These are phyloP conservation scores for Lepilemur septentrionalis DNA, from an alignment of 2,797 vertebrate genomes.

Conservation along the genomic window DNA sequence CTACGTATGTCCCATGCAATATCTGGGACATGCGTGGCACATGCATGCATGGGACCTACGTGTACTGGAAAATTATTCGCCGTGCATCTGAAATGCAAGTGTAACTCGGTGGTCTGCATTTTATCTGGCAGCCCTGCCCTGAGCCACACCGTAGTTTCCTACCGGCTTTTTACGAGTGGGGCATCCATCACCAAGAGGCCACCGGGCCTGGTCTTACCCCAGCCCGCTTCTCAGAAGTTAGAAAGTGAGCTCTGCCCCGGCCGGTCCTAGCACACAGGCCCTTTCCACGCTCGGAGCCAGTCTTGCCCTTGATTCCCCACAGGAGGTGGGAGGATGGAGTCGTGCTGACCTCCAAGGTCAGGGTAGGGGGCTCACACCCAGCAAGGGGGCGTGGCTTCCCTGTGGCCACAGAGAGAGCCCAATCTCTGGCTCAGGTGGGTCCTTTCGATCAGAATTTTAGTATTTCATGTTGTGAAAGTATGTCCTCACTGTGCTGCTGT, in stretches of 20 bases:
- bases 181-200: rapidly evolving
- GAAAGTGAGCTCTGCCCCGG: rapidly evolving
- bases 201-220: background rate
- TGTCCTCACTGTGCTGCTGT: rapidly evolving
- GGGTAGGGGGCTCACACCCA: too few species aligned
- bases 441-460: background rate
- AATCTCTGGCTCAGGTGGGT: background rate
- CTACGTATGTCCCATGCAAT: background rate
- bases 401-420: background rate
- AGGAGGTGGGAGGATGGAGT: rapidly evolving
- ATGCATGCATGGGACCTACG: background rate
- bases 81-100: background rate
- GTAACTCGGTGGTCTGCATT: background rate
- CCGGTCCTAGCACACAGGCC: too few species aligned
- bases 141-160: background rate
- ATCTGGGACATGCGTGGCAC: background rate
- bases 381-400: background rate
- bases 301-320: background rate
- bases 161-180: background rate
- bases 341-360: too few species aligned
- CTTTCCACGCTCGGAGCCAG: rapidly evolving
- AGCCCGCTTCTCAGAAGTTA: background rate
- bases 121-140: background rate
- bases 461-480: background rate
- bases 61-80: background rate